phyloP scores from a whole-genome alignment of 2,113 vertebrate species.

The Otus sunia region DNA sequence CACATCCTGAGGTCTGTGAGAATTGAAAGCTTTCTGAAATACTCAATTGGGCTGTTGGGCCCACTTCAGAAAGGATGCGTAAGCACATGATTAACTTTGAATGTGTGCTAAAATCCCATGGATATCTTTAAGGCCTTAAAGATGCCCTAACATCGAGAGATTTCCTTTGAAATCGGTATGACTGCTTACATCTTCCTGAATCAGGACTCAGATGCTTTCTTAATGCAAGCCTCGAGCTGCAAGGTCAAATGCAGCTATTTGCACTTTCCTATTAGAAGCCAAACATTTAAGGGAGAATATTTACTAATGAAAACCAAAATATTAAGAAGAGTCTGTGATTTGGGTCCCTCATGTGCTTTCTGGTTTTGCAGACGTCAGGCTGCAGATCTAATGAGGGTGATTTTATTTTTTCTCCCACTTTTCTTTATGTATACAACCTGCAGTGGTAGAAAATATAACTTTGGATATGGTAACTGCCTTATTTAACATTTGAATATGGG shows the following conservation, averaged over 20 bases:
- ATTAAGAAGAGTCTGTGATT: not conserved
- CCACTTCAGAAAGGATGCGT: not conserved
- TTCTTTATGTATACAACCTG: not conserved
- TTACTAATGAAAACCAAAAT: not conserved
- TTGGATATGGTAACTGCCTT: not conserved
- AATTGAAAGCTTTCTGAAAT: not conserved
- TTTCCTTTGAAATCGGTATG: not conserved
- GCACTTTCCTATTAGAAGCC: not conserved
- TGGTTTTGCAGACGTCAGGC: not conserved
- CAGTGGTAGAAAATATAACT: not conserved
- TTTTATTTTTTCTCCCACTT: not conserved
- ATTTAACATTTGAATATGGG: conserved; percentile 19
- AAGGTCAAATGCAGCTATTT: not conserved
- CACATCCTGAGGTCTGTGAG: not conserved
- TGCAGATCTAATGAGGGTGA: not conserved
- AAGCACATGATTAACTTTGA: not conserved
- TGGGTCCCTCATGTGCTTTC: not conserved
- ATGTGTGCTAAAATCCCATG: not conserved
- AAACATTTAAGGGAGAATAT: not conserved
- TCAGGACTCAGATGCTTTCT: not conserved
- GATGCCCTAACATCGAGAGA: rapidly evolving
- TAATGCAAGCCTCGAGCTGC: not conserved
- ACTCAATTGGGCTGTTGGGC: not conserved
- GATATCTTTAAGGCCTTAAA: not conserved
- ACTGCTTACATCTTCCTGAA: not conserved